Conservation (phyloP, 2,888 invertebrate genomes). For the Cistogaster globosa region DNA sequence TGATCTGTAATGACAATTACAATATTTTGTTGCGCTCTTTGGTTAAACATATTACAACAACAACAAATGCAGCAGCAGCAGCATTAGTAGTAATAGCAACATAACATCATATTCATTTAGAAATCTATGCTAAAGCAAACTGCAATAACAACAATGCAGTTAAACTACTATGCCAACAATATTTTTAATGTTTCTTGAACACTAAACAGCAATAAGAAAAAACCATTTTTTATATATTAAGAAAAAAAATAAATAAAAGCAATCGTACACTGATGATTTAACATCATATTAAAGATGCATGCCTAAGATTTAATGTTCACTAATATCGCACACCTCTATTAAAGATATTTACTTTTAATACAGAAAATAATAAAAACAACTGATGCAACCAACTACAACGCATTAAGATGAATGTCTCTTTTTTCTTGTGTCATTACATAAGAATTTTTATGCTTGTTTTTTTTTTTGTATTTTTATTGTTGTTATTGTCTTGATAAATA, state of each 20-base stretch:
- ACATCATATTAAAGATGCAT: constrained; percentile 71
- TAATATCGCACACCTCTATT: constrained; percentile 70
- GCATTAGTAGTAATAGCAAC: constrained; percentile 22
- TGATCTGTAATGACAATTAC: constrained; percentile 81
- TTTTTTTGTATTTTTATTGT: constrained; percentile 42
- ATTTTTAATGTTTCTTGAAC: constrained; percentile 29
- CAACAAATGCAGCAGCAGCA: constrained; percentile 20
- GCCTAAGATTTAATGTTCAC: constrained; percentile 71
- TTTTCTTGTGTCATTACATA: constrained; percentile 64
- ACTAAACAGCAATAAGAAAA: constrained; percentile 24
- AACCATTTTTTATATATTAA: not conserved
- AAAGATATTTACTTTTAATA: constrained; percentile 63
- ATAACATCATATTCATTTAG: constrained; percentile 63
- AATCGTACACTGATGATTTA: constrained; percentile 68
- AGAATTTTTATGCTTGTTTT: constrained; percentile 62
- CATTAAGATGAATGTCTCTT: constrained; percentile 29
- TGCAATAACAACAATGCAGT: constrained; percentile 37
- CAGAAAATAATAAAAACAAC: constrained; percentile 21
- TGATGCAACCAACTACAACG: not conserved
- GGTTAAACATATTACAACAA: constrained; percentile 41
- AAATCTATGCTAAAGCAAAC: constrained; percentile 38
- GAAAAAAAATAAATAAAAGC: constrained; percentile 25
- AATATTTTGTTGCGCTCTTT: constrained; percentile 71
- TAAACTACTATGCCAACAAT: constrained; percentile 44
- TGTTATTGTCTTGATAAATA: constrained; percentile 63